phyloP scores from a whole-genome alignment of 2,113 vertebrate species.

The Acinonyx jubatus region DNA sequence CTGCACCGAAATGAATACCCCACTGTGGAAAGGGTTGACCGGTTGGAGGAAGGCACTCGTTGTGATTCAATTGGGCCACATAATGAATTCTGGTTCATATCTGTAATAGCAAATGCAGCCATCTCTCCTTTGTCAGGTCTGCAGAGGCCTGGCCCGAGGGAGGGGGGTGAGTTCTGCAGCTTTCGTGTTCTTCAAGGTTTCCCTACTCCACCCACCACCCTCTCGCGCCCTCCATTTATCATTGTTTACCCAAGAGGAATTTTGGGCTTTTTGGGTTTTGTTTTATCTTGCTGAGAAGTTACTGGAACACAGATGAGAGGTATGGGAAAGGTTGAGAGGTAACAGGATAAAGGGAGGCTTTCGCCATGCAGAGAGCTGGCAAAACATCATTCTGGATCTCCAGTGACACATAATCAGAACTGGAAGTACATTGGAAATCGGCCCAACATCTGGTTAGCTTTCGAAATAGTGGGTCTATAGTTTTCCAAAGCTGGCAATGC shows the following conservation, averaged over 20 bases:
- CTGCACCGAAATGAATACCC: conserved; percentile 34
- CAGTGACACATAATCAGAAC: conserved; percentile 44
- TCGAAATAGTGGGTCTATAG: conserved; percentile 14
- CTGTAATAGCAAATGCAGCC: conserved; percentile 25
- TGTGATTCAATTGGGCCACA: conserved; percentile 1
- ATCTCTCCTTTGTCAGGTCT: not conserved
- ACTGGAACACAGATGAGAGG: conserved; percentile 41
- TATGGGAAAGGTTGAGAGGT: conserved; percentile 36
- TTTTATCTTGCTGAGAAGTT: conserved; percentile 50
- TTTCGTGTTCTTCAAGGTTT: not conserved
- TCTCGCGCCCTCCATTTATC: not conserved
- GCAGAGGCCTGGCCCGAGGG: not conserved
- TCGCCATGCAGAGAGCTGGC: not conserved
- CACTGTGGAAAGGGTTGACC: conserved; percentile 46
- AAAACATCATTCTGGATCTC: not conserved
- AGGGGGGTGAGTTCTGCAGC: not conserved
- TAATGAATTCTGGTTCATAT: conserved; percentile 53
- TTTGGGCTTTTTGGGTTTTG: not conserved
- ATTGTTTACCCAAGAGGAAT: conserved; percentile 10
- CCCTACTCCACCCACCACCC: not conserved
- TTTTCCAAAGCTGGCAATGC: not conserved
- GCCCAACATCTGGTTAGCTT: conserved; percentile 59
- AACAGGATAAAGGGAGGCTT: conserved; percentile 23
- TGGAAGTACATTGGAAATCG: conserved; percentile 34
- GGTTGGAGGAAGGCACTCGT: not conserved